phyloP scores from a whole-genome alignment of 2,797 vertebrate species.

The Neopelma chrysocephalum region DNA sequence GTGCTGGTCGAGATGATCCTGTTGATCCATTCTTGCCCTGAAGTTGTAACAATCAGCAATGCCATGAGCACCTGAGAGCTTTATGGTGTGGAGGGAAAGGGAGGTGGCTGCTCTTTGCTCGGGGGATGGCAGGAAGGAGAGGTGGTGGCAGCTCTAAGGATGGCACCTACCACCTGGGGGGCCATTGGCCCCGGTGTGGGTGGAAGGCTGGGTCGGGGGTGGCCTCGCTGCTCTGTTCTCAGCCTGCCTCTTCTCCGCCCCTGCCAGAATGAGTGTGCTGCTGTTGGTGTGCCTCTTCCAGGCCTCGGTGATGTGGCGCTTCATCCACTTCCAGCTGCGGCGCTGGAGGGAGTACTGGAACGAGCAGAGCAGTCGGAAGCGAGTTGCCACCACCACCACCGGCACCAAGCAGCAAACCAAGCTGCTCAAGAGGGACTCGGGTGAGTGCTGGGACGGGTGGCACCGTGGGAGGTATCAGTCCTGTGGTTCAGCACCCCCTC shows the following conservation, averaged over 20 bases:
- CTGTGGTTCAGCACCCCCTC: too few relatives aligned
- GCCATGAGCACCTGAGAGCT: not conserved
- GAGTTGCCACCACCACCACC: not conserved
- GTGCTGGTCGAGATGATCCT: not conserved
- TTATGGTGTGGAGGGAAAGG: not conserved
- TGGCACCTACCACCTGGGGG: fast-evolving
- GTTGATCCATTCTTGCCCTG: not conserved
- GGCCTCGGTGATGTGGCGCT: conserved; percentile 97
- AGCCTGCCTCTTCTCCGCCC: conserved; percentile 34
- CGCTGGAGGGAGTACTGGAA: conserved; percentile 92
- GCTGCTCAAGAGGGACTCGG: conserved; percentile 85
- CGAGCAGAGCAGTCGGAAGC: conserved; percentile 85
- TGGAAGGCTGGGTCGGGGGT: not conserved
- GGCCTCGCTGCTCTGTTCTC: conserved; percentile 19
- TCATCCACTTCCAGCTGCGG: conserved; percentile 95
- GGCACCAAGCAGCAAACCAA: conserved; percentile 79
- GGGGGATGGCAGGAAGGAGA: not conserved
- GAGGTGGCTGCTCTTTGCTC: not conserved
- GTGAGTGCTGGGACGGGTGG: conserved; percentile 67
- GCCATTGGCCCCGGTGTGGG: fast-evolving
- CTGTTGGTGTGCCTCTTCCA: conserved; percentile 91
- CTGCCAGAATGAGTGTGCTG: conserved; percentile 87
- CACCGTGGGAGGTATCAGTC: not conserved
- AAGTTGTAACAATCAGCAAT: not conserved
- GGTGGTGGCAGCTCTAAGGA: not conserved